Evolutionary conservation across 2,113 vertebrate species (phyloP), one percentile per base, ranked within the genome.

Genomic region (Vireo altiloquus): DNA sequence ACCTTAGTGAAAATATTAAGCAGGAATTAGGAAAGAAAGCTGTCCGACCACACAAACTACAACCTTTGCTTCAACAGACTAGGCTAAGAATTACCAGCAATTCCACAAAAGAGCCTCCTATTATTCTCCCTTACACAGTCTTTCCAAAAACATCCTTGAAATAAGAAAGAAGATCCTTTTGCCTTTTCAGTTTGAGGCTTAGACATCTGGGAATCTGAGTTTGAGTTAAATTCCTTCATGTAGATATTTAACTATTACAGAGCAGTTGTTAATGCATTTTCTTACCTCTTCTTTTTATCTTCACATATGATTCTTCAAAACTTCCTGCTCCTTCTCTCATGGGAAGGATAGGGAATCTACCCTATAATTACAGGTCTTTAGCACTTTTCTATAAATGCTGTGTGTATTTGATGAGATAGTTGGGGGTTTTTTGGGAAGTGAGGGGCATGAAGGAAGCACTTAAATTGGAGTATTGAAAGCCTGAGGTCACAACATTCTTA

Each of bases 351-450:
- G n/a, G n/a, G n/a, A 35, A 8, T 19, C 17, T 49, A 42, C 14
- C 22, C 52, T 52, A 21, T 3, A 3, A 5, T 27, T 44, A 40
- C 15, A 20, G 13, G 21, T 21, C 24, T 37, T 24, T 25, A 80
- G 4, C 7, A n/a, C 17, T 69, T 68, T 7, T 30, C 15, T 64
- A 6, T 15, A 81, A 85, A 20, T 18, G 6, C 7, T 47, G 9
- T 12, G 9, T 12, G 1, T 7, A 70, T 59, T 46, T 27, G 2
- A 44, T 54, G 7, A 9, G 25, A 39, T 50, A 33, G 15, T 11
- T 68, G 19, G 10, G 3, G 0, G 0, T 9, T 12, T 59, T 57
- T 37, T 10, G 11, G 21, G 8, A 30, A 18, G 8, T 44, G 11
- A 23, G 12, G 13, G 3, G 12, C 21, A 75, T 17, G 40, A 87